Evolutionary conservation across 2,888 invertebrate species (phyloP), one percentile per base, ranked within the genome.

Genomic region (Pseudococcus viburni): DNA sequence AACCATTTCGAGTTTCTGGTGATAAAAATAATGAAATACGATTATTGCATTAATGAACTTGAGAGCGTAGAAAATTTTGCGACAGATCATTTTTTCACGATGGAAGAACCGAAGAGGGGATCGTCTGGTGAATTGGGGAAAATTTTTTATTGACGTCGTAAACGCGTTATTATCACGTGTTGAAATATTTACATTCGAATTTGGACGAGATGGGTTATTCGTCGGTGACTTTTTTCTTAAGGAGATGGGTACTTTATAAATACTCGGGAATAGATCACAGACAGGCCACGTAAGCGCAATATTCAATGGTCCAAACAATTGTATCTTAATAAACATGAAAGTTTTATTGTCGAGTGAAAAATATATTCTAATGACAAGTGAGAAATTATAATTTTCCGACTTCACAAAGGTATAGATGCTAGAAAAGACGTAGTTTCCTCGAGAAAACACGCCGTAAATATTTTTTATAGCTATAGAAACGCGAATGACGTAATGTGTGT

Each of bases 1-100:
- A 83, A 83, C 19, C 46, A 19, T 19, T 11, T 42, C 26, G n/a
- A 83, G 46, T 19, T 83, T 42, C 15, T 73, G 33, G 33, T 33
- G 9, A 77, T 39, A 77, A 77, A 77, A 77, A 64, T 22, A 77
- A 39, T 77, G n/a, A 77, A 39, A 39, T 77, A n/a, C 39, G 77
- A 42, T 77, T 77, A 77, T 77, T 39, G 39, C 77, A 77, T 77
- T 77, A 39, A 77, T 77, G 77, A 77, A 77, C 77, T 77, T 77
- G 77, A 39, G 33, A 77, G 77, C 33, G 64, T 64, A 39, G 39
- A 77, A 33, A 42, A 33, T 77, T 77, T 77, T 77, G 77, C 77
- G 39, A 77, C 77, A 77, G 39, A 39, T 12, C 39, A 12, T 77
- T 77, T 17, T 42, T 39, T 77, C 42, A 3, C 3, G 42, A 42